Evolutionary conservation across 2,888 invertebrate genomes (phyloP).

Genomic region (Schizaphis graminum): DNA sequence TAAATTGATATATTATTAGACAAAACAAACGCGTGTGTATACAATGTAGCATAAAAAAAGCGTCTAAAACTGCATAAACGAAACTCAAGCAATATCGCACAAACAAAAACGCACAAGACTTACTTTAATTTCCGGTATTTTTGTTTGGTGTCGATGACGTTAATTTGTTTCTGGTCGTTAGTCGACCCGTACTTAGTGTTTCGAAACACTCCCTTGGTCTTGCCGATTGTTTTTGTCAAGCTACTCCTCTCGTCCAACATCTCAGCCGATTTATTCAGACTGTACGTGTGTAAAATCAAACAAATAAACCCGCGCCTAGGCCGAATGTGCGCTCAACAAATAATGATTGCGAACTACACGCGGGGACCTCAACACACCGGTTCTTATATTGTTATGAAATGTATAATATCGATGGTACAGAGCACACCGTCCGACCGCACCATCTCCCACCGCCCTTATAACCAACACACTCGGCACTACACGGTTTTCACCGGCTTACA

Average conservation of each 20-base stretch:
- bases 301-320: not conserved
- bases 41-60: not conserved
- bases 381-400: constrained; percentile 51
- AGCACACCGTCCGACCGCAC: constrained; percentile 11
- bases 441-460: constrained; percentile 26
- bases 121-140: constrained; percentile 49
- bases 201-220: constrained; percentile 19
- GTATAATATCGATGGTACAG: not conserved
- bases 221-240: constrained; percentile 31
- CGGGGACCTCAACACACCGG: constrained; percentile 52
- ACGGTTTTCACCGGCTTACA: not conserved
- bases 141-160: constrained; percentile 20
- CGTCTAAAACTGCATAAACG: not conserved
- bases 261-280: not conserved
- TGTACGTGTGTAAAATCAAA: not conserved
- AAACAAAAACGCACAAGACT: not conserved
- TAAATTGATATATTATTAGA: not conserved
- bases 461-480: not conserved
- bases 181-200: constrained; percentile 43
- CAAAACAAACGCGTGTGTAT: not conserved
- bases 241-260: constrained; percentile 59
- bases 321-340: constrained; percentile 23
- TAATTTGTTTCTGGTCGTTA: not conserved
- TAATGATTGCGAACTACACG: constrained; percentile 31
- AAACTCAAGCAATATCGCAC: not conserved